phyloP scores from a whole-genome alignment of 2,797 vertebrate genomes.

The Champsocephalus gunnari region DNA sequence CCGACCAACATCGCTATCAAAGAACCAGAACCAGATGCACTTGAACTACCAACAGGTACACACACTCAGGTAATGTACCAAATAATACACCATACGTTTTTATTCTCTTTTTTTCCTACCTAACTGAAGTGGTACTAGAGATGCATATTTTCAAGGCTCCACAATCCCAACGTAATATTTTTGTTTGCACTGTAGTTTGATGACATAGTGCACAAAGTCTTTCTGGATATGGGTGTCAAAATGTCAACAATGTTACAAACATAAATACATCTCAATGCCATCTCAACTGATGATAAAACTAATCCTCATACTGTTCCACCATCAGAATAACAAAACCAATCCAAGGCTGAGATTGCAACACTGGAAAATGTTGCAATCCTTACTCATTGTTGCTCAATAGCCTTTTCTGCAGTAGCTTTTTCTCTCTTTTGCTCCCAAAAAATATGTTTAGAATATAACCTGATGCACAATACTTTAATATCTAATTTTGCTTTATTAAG shows the following conservation, averaged over 20 bases:
- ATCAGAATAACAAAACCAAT: neutral
- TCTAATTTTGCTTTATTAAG: no score
- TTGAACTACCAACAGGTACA: neutral
- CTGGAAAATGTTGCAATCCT: constrained; percentile 11
- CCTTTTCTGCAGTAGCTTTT: neutral
- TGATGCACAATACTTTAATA: no score
- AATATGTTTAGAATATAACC: neutral
- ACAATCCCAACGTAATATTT: neutral
- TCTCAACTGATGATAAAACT: neutral
- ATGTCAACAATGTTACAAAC: no score
- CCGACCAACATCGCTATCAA: neutral
- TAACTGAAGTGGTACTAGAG: neutral
- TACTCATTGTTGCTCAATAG: neutral
- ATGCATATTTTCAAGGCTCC: neutral
- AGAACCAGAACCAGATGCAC: neutral
- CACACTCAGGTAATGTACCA: neutral
- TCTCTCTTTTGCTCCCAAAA: neutral
- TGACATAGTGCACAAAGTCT: neutral
- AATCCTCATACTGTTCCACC: neutral
- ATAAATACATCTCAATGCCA: neutral
- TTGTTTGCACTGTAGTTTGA: neutral
- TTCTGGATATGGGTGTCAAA: neutral
- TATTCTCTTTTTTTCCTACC: neutral
- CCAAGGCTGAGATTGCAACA: neutral
- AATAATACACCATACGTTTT: neutral